Conservation (phyloP, 1,140 invertebrate genomes). For the Oreohelix idahoensis region DNA sequence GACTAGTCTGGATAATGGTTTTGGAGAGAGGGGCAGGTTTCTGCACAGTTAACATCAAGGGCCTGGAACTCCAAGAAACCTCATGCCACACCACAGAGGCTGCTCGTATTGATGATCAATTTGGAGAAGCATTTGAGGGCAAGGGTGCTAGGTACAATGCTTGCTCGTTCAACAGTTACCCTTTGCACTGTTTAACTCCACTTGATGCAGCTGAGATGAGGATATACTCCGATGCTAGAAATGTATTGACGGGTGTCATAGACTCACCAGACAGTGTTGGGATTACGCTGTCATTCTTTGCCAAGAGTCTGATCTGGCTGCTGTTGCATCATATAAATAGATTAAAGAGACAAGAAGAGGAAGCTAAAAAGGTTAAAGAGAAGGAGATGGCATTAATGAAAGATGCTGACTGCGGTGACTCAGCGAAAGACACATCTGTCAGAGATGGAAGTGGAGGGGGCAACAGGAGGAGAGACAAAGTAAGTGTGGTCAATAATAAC, state of each 20-base stretch:
- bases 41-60: slow-evolving; percentile 72
- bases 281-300: slow-evolving; percentile 69
- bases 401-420: not conserved
- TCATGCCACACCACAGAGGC: slow-evolving; percentile 76
- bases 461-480: slow-evolving; percentile 38
- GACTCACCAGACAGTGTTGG: slow-evolving; percentile 72
- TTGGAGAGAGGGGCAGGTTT: slow-evolving; percentile 73
- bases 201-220: slow-evolving; percentile 63
- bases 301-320: slow-evolving; percentile 73
- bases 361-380: slow-evolving; percentile 41
- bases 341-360: slow-evolving; percentile 55
- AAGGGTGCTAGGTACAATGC: slow-evolving; percentile 40
- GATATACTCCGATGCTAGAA: slow-evolving; percentile 74
- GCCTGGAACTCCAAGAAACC: slow-evolving; percentile 76
- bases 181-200: slow-evolving; percentile 69
- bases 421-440: not conserved
- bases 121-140: slow-evolving; percentile 72
- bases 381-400: slow-evolving; percentile 40
- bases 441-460: not conserved
- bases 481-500: slow-evolving; percentile 38
- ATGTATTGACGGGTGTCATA: slow-evolving; percentile 75
- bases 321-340: slow-evolving; percentile 70
- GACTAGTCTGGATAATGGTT: slow-evolving; percentile 73
- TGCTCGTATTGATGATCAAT: slow-evolving; percentile 74
- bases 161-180: slow-evolving; percentile 64